Percentiles rank a stretch among this genome's conserved stretches.
These are phyloP conservation scores for Acrocephalus kingi DNA, from an alignment of 2,113 vertebrate genomes.

Conservation along the genomic window DNA sequence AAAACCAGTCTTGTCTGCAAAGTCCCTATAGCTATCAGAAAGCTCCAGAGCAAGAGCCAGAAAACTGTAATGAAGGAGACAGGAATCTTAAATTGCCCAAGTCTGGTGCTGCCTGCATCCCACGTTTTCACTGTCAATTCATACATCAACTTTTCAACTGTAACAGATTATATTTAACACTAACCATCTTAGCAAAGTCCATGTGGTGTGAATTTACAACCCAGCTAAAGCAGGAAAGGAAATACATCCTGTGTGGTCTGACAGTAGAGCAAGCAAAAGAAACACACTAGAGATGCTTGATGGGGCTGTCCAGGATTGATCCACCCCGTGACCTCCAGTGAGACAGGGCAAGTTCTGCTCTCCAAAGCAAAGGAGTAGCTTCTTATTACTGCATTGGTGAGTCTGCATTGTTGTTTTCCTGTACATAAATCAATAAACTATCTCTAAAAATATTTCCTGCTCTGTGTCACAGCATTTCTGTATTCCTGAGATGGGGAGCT, in stretches of 20 bases:
- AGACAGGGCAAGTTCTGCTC: neutral
- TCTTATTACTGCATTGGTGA: neutral
- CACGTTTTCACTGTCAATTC: neutral
- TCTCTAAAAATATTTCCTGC: neutral
- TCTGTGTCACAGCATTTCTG: neutral
- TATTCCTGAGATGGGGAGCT: neutral
- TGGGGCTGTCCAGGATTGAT: neutral
- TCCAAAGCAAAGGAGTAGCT: neutral
- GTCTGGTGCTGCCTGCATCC: neutral
- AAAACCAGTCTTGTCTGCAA: neutral
- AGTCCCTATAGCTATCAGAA: neutral
- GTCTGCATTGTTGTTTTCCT: neutral
- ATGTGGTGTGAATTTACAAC: neutral
- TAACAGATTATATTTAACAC: conserved; percentile 1
- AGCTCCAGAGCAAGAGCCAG: conserved; percentile 24
- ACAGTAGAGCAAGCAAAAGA: neutral
- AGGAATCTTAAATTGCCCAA: neutral
- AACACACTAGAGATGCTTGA: neutral
- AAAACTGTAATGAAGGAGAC: conserved; percentile 29
- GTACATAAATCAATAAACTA: neutral
- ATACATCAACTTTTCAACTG: conserved; percentile 1
- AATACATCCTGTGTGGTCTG: neutral
- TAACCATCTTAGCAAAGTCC: neutral
- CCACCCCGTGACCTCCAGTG: neutral
- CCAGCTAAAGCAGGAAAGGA: neutral